Evolutionary conservation across 2,888 invertebrate genomes (phyloP).

Genomic region (Protophormia terraenovae): DNA sequence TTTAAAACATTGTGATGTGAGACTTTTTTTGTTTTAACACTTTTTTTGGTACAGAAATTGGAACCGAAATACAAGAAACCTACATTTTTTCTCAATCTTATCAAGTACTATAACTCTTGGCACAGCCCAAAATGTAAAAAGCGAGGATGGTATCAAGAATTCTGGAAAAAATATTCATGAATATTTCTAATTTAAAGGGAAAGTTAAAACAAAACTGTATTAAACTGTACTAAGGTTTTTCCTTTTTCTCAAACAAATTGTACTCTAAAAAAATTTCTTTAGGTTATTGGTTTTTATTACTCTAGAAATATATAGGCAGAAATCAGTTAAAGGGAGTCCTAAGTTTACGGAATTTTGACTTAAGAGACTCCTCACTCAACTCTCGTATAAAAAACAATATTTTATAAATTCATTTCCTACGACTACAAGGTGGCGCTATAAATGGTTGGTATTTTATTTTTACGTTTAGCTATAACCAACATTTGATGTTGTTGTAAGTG

Average conservation of each 20-base stretch:
- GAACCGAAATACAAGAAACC: slow-evolving; percentile 45
- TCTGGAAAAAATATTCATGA: too few species aligned
- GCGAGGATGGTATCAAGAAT: not conserved
- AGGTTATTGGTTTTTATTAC: too few species aligned
- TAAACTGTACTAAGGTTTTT: too few species aligned
- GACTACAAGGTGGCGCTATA: slow-evolving; percentile 66
- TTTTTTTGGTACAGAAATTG: slow-evolving; percentile 23
- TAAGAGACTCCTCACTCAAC: not conserved
- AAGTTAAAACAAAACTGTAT: too few species aligned
- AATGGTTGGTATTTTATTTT: slow-evolving; percentile 20
- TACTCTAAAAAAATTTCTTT: too few species aligned
- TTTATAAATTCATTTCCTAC: not conserved
- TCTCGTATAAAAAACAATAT: not conserved
- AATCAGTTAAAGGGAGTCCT: too few species aligned
- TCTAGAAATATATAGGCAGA: too few species aligned
- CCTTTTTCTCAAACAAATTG: too few species aligned
- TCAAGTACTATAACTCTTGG: slow-evolving; percentile 29
- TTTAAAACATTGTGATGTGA: slow-evolving; percentile 57
- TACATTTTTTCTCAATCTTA: slow-evolving; percentile 50
- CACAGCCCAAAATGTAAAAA: slow-evolving; percentile 12
- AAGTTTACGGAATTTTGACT: too few species aligned
- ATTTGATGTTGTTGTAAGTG: slow-evolving; percentile 1
- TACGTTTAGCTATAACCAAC: not conserved
- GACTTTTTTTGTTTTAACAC: slow-evolving; percentile 9
- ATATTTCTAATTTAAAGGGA: too few species aligned